Evolutionary conservation across 92 coral and sea anemone genomes (phyloP).

Genomic region (Parazoanthus atlanticus): DNA sequence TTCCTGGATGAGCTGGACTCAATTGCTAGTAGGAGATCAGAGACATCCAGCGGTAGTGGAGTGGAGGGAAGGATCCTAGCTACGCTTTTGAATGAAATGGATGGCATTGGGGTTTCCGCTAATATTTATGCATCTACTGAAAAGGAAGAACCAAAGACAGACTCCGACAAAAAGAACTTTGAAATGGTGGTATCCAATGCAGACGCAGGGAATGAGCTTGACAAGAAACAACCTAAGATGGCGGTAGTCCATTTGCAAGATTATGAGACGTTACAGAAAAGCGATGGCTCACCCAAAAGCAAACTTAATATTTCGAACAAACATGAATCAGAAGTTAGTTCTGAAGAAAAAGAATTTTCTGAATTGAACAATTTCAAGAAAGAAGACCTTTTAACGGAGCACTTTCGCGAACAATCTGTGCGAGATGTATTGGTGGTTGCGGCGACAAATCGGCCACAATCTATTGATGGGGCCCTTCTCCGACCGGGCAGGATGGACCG

Average conservation of each 20-base stretch:
- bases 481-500: constrained; percentile 97
- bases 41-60: constrained; percentile 56
- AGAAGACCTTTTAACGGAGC: background rate
- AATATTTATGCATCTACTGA: constrained; percentile 73
- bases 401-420: background rate
- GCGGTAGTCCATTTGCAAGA: background rate
- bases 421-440: constrained; percentile 87
- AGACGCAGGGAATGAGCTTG: background rate
- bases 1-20: constrained; percentile 96
- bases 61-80: constrained; percentile 84
- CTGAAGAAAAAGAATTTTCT: background rate
- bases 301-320: background rate
- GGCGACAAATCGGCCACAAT: constrained; percentile 93
- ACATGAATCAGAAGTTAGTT: background rate
- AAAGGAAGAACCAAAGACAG: background rate
- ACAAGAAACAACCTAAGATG: background rate
- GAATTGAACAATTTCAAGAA: background rate
- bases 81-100: constrained; percentile 96
- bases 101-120: constrained; percentile 92
- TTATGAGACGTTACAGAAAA: background rate
- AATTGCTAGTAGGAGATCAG: constrained; percentile 84
- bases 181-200: background rate
- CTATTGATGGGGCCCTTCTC: constrained; percentile 92
- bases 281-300: background rate
- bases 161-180: background rate